These are phyloP conservation scores for Arge pagana DNA, from an alignment of 2,888 invertebrate species.

Conservation along the genomic window DNA sequence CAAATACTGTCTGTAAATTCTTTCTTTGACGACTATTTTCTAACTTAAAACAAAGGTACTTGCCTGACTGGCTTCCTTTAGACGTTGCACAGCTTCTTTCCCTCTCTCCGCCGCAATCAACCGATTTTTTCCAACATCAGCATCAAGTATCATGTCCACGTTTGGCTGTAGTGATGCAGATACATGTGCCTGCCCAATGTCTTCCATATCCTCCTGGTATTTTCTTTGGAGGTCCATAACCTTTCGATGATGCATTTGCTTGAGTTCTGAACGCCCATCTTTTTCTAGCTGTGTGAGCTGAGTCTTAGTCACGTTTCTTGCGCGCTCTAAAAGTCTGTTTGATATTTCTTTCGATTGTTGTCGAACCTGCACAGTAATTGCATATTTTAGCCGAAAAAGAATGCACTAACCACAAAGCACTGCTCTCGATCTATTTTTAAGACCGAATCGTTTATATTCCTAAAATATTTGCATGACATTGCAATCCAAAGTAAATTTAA, in stretches of 20 bases:
- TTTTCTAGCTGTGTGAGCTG: constrained; percentile 61
- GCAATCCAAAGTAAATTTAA: too few relatives aligned
- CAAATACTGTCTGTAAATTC: constrained; percentile 39
- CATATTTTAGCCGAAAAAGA: too few relatives aligned
- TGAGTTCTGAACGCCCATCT: constrained; percentile 60
- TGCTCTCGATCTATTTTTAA: too few relatives aligned
- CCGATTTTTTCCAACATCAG: constrained; percentile 42
- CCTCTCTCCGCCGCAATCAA: constrained; percentile 55
- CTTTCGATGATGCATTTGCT: constrained; percentile 61
- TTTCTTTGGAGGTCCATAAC: constrained; percentile 60
- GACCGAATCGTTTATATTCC: too few relatives aligned
- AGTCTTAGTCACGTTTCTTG: constrained; percentile 60
- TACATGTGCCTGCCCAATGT: constrained; percentile 61
- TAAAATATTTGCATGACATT: too few relatives aligned
- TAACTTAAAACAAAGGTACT: constrained; percentile 38
- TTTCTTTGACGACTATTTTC: constrained; percentile 30
- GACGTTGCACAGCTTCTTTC: constrained; percentile 49
- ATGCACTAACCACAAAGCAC: too few relatives aligned
- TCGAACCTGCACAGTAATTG: constrained; percentile 66
- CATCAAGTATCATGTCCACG: constrained; percentile 45
- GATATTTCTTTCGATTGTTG: constrained; percentile 68
- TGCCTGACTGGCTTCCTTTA: constrained; percentile 47
- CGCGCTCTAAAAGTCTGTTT: constrained; percentile 61
- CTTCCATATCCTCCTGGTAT: constrained; percentile 60
- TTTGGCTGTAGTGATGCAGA: constrained; percentile 56